These are phyloP conservation scores for Clarias fuscus DNA, from an alignment of 2,797 vertebrate genomes.

Conservation along the genomic window DNA sequence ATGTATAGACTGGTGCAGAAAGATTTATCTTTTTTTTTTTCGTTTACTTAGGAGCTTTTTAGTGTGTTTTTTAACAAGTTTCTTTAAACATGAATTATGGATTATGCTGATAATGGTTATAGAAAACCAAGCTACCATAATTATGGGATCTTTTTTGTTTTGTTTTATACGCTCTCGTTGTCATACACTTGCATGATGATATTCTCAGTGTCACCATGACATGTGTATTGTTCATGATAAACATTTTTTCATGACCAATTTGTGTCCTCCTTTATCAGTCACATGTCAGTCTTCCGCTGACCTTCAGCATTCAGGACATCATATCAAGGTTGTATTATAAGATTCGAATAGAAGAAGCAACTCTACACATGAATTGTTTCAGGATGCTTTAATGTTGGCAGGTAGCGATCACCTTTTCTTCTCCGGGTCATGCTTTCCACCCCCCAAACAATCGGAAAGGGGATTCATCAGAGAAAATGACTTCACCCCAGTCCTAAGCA, in stretches of 20 bases:
- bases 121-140: not conserved
- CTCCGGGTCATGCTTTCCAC: too few relatives aligned
- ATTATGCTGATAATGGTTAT: not conserved
- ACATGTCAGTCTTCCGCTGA: not conserved
- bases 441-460: too few relatives aligned
- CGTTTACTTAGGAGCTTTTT: not conserved
- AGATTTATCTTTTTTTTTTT: not conserved
- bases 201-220: not conserved
- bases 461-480: too few relatives aligned
- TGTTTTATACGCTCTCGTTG: not conserved
- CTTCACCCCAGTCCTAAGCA: too few relatives aligned
- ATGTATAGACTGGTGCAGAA: constrained; percentile 11
- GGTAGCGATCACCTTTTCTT: too few relatives aligned
- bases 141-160: not conserved
- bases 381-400: too few relatives aligned
- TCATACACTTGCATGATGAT: constrained; percentile 2
- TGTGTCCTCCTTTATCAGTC: not conserved
- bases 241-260: not conserved
- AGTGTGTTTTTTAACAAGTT: not conserved
- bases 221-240: constrained; percentile 21
- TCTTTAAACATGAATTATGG: not conserved
- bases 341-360: not conserved
- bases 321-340: not conserved
- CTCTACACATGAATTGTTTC: too few relatives aligned
- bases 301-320: not conserved